These are phyloP conservation scores for Pemphredon lugubris DNA, from an alignment of 2,888 invertebrate species.

Conservation along the genomic window DNA sequence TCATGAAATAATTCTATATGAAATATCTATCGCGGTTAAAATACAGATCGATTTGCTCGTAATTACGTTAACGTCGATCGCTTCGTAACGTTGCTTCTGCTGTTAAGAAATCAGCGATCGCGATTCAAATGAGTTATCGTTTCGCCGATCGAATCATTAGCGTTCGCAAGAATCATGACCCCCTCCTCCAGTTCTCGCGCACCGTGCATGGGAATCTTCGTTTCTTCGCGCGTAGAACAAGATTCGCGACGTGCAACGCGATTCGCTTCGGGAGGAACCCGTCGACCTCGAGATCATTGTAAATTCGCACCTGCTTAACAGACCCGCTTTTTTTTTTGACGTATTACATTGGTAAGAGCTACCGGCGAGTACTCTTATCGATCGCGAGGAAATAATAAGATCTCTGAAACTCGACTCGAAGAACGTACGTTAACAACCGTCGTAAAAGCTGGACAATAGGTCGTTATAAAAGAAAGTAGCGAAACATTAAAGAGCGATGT, in stretches of 20 bases:
- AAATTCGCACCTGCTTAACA: conserved; percentile 13
- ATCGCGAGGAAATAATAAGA: not conserved
- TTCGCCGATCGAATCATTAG: not conserved
- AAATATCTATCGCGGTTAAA: too few species aligned
- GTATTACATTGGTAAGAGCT: not conserved
- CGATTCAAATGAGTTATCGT: not conserved
- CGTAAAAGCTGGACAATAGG: too few species aligned
- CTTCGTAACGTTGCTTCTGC: too few species aligned
- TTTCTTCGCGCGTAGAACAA: not conserved
- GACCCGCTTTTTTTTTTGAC: conserved; percentile 12
- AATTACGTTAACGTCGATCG: too few species aligned
- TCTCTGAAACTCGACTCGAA: not conserved
- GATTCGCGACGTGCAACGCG: not conserved
- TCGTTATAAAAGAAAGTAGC: too few species aligned
- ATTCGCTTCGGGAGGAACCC: conserved; percentile 12
- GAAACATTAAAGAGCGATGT: too few species aligned
- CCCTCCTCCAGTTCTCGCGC: not conserved
- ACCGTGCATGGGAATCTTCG: conserved; percentile 2
- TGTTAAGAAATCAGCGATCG: too few species aligned
- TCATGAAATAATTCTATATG: too few species aligned
- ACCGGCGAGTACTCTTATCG: not conserved
- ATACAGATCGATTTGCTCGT: too few species aligned
- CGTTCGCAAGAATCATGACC: not conserved
- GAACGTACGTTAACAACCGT: too few species aligned
- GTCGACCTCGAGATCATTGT: conserved; percentile 15